Evolutionary conservation across 2,888 invertebrate species (phyloP).

Genomic region (Himalopsyche japonica): DNA sequence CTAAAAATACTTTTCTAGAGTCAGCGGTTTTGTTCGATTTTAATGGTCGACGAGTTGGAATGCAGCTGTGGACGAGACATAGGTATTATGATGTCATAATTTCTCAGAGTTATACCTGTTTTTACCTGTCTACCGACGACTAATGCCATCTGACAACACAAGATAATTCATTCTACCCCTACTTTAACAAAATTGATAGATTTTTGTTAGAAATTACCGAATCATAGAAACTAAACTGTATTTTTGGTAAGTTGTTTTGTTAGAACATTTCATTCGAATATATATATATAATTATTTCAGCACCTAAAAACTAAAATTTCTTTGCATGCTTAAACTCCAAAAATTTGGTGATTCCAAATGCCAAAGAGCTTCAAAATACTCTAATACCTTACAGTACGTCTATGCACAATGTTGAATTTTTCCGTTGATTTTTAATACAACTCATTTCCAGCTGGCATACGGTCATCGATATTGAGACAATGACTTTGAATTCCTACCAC

Average conservation of each 20-base stretch:
- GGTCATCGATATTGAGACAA: background rate
- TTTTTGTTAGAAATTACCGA: background rate
- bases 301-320: no score
- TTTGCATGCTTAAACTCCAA: no score
- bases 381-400: background rate
- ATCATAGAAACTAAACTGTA: background rate
- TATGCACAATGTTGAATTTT: background rate
- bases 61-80: background rate
- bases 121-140: background rate
- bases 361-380: no score
- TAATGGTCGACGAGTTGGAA: background rate
- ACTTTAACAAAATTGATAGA: background rate
- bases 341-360: background rate
- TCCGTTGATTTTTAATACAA: background rate
- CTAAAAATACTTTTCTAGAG: background rate
- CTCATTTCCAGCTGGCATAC: background rate
- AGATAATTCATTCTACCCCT: background rate
- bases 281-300: no score
- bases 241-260: background rate
- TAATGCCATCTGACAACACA: background rate
- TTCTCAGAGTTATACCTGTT: background rate
- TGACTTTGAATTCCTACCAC: background rate
- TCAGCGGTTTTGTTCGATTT: background rate
- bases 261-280: no score
- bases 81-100: background rate